Evolutionary conservation across 2,888 invertebrate genomes (phyloP).

Genomic region (Drosophila neoperkinsi): DNA sequence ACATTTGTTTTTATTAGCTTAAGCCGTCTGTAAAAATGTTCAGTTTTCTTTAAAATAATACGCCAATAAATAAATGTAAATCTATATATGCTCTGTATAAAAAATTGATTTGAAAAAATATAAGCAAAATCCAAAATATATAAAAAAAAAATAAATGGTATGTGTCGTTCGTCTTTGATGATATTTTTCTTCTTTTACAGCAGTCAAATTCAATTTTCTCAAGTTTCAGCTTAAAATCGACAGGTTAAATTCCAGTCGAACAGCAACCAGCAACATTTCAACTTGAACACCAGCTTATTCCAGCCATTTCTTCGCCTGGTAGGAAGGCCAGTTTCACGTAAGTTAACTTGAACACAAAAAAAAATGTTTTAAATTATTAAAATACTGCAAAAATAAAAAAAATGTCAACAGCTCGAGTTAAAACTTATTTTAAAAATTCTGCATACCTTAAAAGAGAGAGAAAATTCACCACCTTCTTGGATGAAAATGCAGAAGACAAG

Average conservation of each 20-base stretch:
- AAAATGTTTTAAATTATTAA: background rate
- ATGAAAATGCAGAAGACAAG: background rate
- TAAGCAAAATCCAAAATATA: constrained; percentile 7
- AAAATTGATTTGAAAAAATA: constrained; percentile 30
- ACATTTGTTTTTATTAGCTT: constrained; percentile 30
- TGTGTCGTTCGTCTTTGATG: background rate
- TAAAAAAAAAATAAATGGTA: background rate
- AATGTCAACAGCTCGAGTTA: too few relatives aligned
- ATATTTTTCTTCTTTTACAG: background rate
- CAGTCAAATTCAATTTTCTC: background rate
- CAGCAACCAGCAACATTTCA: background rate
- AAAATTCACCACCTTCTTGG: background rate
- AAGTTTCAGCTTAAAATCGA: background rate
- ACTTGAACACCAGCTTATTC: background rate
- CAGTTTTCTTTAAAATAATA: constrained; percentile 25
- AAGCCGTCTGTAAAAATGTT: constrained; percentile 37
- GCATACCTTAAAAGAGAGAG: background rate
- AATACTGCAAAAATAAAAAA: background rate
- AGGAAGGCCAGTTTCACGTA: background rate
- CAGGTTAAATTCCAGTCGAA: background rate
- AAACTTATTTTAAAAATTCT: background rate
- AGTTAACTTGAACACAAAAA: background rate
- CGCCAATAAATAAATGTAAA: constrained; percentile 26
- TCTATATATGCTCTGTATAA: constrained; percentile 41
- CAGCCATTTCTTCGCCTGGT: constrained; percentile 1